Evolutionary conservation across 2,888 invertebrate species (phyloP).

Genomic region (Netelia inedita): DNA sequence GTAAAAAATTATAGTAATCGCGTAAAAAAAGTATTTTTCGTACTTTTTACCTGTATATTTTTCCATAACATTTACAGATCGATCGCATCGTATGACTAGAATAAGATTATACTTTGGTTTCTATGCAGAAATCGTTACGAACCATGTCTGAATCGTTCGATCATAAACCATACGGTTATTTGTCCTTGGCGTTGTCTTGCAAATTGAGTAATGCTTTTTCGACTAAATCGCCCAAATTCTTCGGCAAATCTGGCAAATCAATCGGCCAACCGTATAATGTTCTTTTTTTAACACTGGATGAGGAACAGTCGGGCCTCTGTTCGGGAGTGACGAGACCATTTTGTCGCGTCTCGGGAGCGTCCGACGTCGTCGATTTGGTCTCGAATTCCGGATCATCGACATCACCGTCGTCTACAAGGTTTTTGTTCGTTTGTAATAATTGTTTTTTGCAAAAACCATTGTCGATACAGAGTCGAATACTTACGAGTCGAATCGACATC

Average conservation of each 20-base stretch:
- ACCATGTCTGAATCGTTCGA: neutral
- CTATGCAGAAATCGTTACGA: constrained; percentile 39
- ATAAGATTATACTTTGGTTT: constrained; percentile 60
- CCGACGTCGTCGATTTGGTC: constrained; percentile 58
- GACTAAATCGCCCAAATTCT: constrained; percentile 79
- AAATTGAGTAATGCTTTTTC: constrained; percentile 80
- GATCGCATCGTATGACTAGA: constrained; percentile 43
- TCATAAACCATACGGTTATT: constrained; percentile 38
- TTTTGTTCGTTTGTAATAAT: constrained; percentile 22
- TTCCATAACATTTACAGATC: constrained; percentile 48
- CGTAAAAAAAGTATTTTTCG: neutral
- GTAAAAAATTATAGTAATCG: neutral
- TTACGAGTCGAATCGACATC: constrained; percentile 84
- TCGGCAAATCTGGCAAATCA: constrained; percentile 77
- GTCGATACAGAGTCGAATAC: neutral
- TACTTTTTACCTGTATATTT: constrained; percentile 33
- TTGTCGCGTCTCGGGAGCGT: constrained; percentile 58
- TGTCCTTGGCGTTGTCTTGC: constrained; percentile 74
- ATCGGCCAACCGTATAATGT: constrained; percentile 67
- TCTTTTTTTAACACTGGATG: constrained; percentile 39
- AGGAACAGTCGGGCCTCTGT: constrained; percentile 55
- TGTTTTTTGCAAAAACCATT: neutral
- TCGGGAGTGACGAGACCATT: constrained; percentile 68
- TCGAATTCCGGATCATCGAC: constrained; percentile 62
- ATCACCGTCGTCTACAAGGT: constrained; percentile 62